These are phyloP conservation scores for Melanotaenia maccullochi DNA, from an alignment of 2,797 vertebrate genomes.

Conservation along the genomic window DNA sequence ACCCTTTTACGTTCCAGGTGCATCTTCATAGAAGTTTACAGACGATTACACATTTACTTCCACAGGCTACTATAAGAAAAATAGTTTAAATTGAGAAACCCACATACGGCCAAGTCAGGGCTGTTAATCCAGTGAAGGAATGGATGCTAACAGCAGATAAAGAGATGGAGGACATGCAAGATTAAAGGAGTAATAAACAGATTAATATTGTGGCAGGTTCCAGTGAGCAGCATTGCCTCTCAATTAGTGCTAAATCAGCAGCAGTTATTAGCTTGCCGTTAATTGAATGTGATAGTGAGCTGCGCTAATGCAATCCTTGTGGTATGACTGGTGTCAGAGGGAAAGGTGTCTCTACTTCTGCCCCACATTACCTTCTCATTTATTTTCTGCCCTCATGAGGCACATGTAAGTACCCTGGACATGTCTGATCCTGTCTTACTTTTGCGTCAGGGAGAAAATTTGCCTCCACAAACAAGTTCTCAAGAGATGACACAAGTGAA, in stretches of 20 bases:
- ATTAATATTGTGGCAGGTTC: slow-evolving; percentile 71
- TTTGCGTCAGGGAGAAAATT: slow-evolving; percentile 23
- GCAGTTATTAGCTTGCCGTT: slow-evolving; percentile 69
- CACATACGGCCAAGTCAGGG: not conserved
- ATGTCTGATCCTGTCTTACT: slow-evolving; percentile 24
- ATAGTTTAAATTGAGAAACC: not conserved
- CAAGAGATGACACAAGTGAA: slow-evolving; percentile 47
- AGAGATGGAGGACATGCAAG: slow-evolving; percentile 45
- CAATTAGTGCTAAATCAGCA: slow-evolving; percentile 82
- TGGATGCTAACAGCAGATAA: slow-evolving; percentile 15
- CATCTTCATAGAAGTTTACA: not conserved
- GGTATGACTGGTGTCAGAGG: slow-evolving; percentile 77
- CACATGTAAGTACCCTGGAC: slow-evolving; percentile 42
- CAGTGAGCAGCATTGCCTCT: slow-evolving; percentile 66
- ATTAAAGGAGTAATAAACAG: slow-evolving; percentile 76
- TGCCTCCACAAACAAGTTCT: slow-evolving; percentile 25
- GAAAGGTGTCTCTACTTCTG: slow-evolving; percentile 40
- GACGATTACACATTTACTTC: not conserved
- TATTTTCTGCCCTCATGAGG: slow-evolving; percentile 36
- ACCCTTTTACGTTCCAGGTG: not conserved
- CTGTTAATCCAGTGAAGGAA: slow-evolving; percentile 16
- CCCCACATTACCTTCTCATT: slow-evolving; percentile 52
- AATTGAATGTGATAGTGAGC: slow-evolving; percentile 80
- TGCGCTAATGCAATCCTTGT: slow-evolving; percentile 74
- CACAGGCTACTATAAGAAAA: not conserved